Evolutionary conservation across 2,797 vertebrate species (phyloP).

Genomic region (Borostomias antarcticus): DNA sequence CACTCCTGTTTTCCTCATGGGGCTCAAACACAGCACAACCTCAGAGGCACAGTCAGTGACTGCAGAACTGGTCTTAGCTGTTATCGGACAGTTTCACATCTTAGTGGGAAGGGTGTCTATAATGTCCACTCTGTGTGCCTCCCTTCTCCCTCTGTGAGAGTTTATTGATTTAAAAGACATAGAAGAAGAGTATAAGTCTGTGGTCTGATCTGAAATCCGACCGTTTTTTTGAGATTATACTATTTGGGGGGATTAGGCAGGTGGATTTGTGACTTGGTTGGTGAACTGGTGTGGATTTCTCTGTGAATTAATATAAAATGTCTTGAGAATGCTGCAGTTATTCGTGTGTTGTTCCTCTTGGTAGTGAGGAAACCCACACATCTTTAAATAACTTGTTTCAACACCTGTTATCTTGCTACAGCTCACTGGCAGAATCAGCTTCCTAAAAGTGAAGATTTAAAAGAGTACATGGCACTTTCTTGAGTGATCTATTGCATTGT

Average conservation of each 20-base stretch:
- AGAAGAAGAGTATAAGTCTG: not conserved
- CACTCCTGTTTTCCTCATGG: conserved; percentile 5
- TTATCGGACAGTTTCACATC: no score
- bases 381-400: conserved; percentile 18
- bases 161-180: not conserved
- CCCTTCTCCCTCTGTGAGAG: no score
- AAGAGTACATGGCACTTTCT: no score
- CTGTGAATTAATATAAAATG: not conserved
- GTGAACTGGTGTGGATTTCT: not conserved
- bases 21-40: no score
- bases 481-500: no score
- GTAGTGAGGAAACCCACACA: not conserved
- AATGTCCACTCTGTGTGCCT: no score
- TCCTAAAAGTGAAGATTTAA: not conserved
- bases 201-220: not conserved
- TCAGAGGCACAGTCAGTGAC: not conserved
- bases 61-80: not conserved
- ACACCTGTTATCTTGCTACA: not conserved
- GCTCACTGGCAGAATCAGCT: not conserved
- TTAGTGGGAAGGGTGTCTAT: no score
- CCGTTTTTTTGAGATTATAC: not conserved
- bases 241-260: not conserved
- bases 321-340: not conserved
- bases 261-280: not conserved
- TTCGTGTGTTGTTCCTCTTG: not conserved